Evolutionary conservation across 2,797 vertebrate genomes (phyloP).

Genomic region (Betta splendens): DNA sequence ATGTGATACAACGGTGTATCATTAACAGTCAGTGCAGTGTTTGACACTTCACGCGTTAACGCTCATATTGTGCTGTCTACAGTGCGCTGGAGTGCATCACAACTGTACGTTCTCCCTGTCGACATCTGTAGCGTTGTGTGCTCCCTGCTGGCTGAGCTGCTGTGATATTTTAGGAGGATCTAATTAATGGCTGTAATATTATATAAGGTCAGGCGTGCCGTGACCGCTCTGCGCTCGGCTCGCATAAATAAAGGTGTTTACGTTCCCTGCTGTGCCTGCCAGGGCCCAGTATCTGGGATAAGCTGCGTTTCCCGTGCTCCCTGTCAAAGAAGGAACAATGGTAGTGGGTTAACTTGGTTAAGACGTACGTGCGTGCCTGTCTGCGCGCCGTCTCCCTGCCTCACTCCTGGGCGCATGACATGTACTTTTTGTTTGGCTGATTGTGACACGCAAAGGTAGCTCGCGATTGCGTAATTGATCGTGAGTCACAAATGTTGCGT

Average conservation of each 20-base stretch:
- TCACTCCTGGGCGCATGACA: slow-evolving; percentile 29
- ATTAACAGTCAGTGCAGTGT: slow-evolving; percentile 27
- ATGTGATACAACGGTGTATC: slow-evolving; percentile 46
- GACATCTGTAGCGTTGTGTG: slow-evolving; percentile 23
- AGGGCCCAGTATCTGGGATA: slow-evolving; percentile 10
- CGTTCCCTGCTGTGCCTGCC: slow-evolving; percentile 6
- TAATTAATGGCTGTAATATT: slow-evolving; percentile 39
- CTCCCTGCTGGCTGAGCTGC: slow-evolving; percentile 23
- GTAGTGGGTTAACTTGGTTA: slow-evolving; percentile 4
- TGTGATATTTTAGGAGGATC: slow-evolving; percentile 37
- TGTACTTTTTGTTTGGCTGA: slow-evolving; percentile 45
- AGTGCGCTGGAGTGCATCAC: background rate
- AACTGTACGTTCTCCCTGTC: slow-evolving; percentile 16
- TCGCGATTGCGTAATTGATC: slow-evolving; percentile 26
- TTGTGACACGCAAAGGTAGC: slow-evolving; percentile 50
- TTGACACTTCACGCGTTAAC: background rate
- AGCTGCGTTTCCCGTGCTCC: slow-evolving; percentile 31
- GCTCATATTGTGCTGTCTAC: background rate
- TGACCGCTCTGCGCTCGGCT: slow-evolving; percentile 16
- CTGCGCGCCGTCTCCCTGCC: slow-evolving; percentile 28
- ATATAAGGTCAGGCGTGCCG: slow-evolving; percentile 13
- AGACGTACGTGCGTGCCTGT: slow-evolving; percentile 32
- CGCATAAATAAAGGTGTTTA: slow-evolving; percentile 17
- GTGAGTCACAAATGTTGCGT: slow-evolving; percentile 39
- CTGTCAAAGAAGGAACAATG: slow-evolving; percentile 19